Evolutionary conservation across 2,888 invertebrate species (phyloP).

Genomic region (Aricia artaxerxes): DNA sequence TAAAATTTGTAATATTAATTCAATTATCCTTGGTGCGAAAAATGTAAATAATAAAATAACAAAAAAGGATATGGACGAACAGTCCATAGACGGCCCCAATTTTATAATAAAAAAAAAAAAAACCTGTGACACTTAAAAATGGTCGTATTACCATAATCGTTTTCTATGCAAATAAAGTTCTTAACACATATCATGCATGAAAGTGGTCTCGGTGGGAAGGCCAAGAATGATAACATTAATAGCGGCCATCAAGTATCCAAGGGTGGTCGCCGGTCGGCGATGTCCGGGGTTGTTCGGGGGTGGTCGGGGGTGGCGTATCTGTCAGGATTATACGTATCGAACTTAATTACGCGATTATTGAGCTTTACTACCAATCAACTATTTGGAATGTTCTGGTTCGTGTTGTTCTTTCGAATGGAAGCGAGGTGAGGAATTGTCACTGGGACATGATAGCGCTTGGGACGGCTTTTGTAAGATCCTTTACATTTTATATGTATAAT

Average conservation of each 20-base stretch:
- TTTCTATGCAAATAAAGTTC: neutral
- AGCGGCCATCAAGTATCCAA: slow-evolving; percentile 62
- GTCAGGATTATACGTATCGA: slow-evolving; percentile 55
- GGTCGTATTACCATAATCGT: neutral
- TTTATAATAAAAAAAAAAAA: no score
- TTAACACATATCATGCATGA: slow-evolving; percentile 29
- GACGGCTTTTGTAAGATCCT: no score
- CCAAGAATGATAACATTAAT: slow-evolving; percentile 76
- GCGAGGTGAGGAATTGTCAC: no score
- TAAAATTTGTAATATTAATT: no score
- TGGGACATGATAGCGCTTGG: no score
- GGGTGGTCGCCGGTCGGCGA: slow-evolving; percentile 39
- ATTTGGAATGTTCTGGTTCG: neutral
- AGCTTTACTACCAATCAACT: slow-evolving; percentile 6
- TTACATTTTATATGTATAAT: no score
- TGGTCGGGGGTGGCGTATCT: slow-evolving; percentile 56
- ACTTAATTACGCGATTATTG: slow-evolving; percentile 12
- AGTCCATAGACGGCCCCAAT: no score
- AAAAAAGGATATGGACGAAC: no score
- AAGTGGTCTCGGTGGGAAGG: slow-evolving; percentile 59
- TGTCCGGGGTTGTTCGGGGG: no score
- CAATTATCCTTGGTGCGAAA: no score
- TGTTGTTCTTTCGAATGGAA: neutral
- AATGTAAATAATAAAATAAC: no score
- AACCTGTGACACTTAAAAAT: neutral